These are phyloP conservation scores for Subanguina moxae DNA, from an alignment of 1,140 invertebrate species.

Conservation along the genomic window DNA sequence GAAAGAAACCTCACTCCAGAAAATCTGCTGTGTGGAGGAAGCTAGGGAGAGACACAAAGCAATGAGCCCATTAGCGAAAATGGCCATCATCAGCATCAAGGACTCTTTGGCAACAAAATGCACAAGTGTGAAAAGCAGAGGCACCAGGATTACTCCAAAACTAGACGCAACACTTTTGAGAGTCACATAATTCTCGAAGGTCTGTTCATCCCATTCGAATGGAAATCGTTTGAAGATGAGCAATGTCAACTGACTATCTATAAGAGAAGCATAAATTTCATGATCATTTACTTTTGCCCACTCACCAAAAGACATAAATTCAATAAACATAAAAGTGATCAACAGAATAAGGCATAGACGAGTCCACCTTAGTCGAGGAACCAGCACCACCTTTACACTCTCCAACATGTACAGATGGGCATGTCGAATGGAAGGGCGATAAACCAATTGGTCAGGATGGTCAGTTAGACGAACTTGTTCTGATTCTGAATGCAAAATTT, in stretches of 20 bases:
- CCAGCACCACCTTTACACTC: background rate
- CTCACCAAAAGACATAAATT: conserved; percentile 18
- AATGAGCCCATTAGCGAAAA: conserved; percentile 5
- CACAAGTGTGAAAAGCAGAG: background rate
- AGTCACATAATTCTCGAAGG: conserved; percentile 23
- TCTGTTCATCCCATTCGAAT: conserved; percentile 22
- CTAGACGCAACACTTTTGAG: conserved; percentile 13
- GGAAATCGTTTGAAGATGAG: conserved; percentile 30
- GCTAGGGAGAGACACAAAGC: conserved; percentile 19
- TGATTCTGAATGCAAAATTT: background rate
- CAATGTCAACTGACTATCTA: conserved; percentile 16
- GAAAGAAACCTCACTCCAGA: conserved; percentile 10
- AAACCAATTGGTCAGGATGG: background rate
- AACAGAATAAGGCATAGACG: conserved; percentile 26
- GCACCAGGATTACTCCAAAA: conserved; percentile 22
- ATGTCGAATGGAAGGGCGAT: background rate
- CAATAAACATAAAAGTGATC: conserved; percentile 21
- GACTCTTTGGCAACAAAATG: conserved; percentile 22
- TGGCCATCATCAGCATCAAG: conserved; percentile 19
- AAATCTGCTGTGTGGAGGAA: conserved; percentile 13
- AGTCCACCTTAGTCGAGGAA: conserved; percentile 6
- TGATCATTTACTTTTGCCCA: background rate
- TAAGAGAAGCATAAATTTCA: conserved; percentile 12
- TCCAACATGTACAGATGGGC: conserved; percentile 2
- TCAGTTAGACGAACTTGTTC: background rate